Percentiles rank a stretch among this genome's conserved stretches.
phyloP scores from a whole-genome alignment of 2,113 vertebrate genomes.

The Sciurus niger region DNA sequence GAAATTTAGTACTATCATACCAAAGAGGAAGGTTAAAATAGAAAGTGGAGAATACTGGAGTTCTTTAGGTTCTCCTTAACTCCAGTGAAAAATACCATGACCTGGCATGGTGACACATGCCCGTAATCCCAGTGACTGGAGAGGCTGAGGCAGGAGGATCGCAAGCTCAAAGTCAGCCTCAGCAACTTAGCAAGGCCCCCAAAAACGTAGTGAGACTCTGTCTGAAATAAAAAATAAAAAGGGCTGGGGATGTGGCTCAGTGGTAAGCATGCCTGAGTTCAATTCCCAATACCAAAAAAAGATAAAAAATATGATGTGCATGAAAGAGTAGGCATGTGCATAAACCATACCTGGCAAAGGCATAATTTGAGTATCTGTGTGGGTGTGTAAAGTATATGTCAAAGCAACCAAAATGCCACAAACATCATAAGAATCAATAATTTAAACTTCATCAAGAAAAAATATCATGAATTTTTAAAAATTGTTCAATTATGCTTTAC shows the following conservation, averaged over 20 bases:
- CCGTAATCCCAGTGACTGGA: too few relatives aligned
- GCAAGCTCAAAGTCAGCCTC: too few relatives aligned
- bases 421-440: background rate
- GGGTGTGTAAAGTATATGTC: too few relatives aligned
- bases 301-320: background rate
- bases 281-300: too few relatives aligned
- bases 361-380: background rate
- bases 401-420: conserved; percentile 31
- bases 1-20: background rate
- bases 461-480: background rate
- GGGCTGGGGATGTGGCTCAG: too few relatives aligned
- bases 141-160: too few relatives aligned
- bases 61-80: background rate
- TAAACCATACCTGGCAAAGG: background rate
- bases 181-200: too few relatives aligned
- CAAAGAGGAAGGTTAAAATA: background rate
- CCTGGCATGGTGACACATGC: too few relatives aligned
- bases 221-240: too few relatives aligned
- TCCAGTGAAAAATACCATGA: background rate
- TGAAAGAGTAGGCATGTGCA: background rate
- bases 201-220: too few relatives aligned
- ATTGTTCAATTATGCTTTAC: background rate
- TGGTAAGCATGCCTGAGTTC: too few relatives aligned
- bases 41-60: background rate
- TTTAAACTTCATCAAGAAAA: background rate